Conservation (phyloP, 2,888 invertebrate species). For the Dorcus parallelipipedus region DNA sequence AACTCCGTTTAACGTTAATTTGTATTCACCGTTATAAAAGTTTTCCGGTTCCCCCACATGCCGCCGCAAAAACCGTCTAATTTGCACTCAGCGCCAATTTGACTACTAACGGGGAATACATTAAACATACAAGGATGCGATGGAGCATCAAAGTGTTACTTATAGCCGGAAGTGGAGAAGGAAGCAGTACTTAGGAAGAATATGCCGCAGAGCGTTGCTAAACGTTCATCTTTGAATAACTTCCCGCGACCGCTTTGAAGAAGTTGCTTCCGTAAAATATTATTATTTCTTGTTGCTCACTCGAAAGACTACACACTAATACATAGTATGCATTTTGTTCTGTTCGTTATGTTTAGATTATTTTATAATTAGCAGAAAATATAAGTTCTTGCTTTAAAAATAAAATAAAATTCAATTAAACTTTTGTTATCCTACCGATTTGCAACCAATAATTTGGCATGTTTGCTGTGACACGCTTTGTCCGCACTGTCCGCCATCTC, state of each 20-base stretch:
- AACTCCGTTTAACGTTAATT: background rate
- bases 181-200: slow-evolving; percentile 1
- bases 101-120: slow-evolving; percentile 13
- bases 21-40: background rate
- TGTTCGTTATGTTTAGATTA: no score
- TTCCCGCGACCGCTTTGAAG: slow-evolving; percentile 36
- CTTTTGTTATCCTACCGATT: no score
- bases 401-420: no score
- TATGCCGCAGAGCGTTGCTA: background rate
- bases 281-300: slow-evolving; percentile 27
- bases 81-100: slow-evolving; percentile 17
- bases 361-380: no score
- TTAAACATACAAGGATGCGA: slow-evolving; percentile 13
- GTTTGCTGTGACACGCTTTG: no score
- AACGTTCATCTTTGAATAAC: background rate
- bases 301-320: no score
- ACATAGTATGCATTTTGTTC: no score
- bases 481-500: no score
- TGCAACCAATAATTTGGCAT: no score
- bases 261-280: slow-evolving; percentile 40
- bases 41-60: slow-evolving; percentile 3
- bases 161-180: slow-evolving; percentile 3
- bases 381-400: no score
- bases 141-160: slow-evolving; percentile 14
- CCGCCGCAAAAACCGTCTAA: slow-evolving; percentile 16